Percentiles rank a stretch among this genome's conserved stretches.
Conservation (phyloP, 2,888 invertebrate species). For the Coelopa pilipes region DNA sequence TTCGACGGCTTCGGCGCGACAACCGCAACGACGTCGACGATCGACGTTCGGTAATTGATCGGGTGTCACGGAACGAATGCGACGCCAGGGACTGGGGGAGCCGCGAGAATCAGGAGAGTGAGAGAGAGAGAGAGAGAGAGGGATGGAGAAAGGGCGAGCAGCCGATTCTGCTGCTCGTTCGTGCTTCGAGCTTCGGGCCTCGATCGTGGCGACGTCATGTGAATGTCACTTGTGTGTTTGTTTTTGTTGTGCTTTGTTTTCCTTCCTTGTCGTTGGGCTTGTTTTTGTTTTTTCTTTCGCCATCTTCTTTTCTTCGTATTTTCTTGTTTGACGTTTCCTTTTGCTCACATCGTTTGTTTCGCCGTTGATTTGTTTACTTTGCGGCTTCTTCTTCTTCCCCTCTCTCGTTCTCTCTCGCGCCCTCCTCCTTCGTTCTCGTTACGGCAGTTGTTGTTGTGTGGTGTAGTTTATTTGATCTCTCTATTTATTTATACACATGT, state of each 20-base stretch:
- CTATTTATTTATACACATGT: too few relatives aligned
- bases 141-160: too few relatives aligned
- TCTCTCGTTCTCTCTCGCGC: too few relatives aligned
- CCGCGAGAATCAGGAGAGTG: too few relatives aligned
- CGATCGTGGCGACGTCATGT: slow-evolving; percentile 7
- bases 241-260: not conserved
- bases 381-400: too few relatives aligned
- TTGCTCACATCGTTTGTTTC: too few relatives aligned
- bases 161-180: not conserved
- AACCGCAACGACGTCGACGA: not conserved
- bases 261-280: not conserved
- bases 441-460: too few relatives aligned
- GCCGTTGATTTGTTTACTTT: too few relatives aligned
- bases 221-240: not conserved
- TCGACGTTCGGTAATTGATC: slow-evolving; percentile 22
- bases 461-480: too few relatives aligned
- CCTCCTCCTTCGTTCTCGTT: too few relatives aligned
- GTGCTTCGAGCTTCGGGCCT: not conserved
- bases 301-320: not conserved
- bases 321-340: slow-evolving; percentile 10
- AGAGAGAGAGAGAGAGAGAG: too few relatives aligned
- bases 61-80: slow-evolving; percentile 25
- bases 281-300: too few relatives aligned
- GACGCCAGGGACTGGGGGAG: not conserved
- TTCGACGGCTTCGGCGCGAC: not conserved